Evolutionary conservation across 2,113 vertebrate genomes (phyloP), one percentile per base, ranked within the genome.

Genomic region (Ammodytes marinus): DNA sequence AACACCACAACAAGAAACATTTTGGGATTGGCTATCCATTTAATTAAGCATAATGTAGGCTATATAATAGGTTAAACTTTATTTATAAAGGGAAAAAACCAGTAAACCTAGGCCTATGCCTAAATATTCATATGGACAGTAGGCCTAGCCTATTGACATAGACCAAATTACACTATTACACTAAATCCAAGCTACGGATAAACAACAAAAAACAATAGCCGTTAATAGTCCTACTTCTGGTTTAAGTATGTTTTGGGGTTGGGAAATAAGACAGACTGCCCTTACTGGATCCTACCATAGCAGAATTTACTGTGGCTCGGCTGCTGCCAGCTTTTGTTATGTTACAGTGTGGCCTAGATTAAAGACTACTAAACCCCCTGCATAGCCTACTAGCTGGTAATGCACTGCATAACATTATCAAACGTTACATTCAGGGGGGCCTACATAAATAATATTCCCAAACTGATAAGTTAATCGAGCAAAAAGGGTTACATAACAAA

Each of bases 261-360:
- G 4, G 1, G n/a, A 35, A 39, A 69, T 46, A 45, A 76, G 6
- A 13, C 27, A 43, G 1, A 17, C 1, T 17, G 0, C 8, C 8
- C 37, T 19, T 7, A 67, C n/a, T 14, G 35, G 55, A 42, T 5
- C 55, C 15, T 43, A 5, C 5, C 9, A 5, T 7, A 45, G 12
- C 0, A 4, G 59, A 9, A 58, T 53, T 8, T 15, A 35, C 15
- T 14, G 47, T 52, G 12, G 11, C 39, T 63, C 46, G n/a, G 61
- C 35, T 57, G 37, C 19, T 70, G 45, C 11, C 49, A 71, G 27
- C 13, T 42, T 69, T 49, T 71, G 52, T n/a, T 49, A 27, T 8
- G 6, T 5, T 69, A 64, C 68, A 68, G 50, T 67, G 19, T 17
- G 2, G 19, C 72, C 50, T 67, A 64, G 47, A 69, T 65, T 59